Base-by-base conservation (phyloP, 2,888 invertebrate species). In the Craniophora ligustri region DNA sequence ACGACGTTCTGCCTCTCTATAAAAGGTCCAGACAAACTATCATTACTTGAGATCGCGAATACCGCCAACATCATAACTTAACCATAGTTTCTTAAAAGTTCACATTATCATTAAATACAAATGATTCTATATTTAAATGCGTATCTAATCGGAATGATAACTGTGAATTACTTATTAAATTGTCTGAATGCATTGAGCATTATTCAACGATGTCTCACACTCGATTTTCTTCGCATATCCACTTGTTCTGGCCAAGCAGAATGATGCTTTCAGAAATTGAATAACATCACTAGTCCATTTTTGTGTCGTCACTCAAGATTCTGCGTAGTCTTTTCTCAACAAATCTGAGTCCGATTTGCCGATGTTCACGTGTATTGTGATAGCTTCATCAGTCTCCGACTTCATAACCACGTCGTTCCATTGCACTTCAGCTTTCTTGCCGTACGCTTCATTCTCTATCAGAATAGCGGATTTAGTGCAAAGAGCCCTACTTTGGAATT, bases 291-390 rank as follows among this genome's bases (percentile, higher is more conserved):
- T 28, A 31, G 14, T 36, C 6, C 6, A 51, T 45, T 39, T 53
- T 14, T 23, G 36, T 54, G 55, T 49, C 47, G 38, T 51, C 34
- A 49, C 46, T 76, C 79, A 86, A 42, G 84, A 79, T 56, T 87
- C 88, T 10, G 66, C 56, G 42, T 79, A 83, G 51, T 89, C 88
- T 74, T 87, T 89, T 35, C 85, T 80, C 8, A 67, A 35, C 21
- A 74, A 46, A 30, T 86, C 86, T 1, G 76, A 56, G 19, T 89
- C 87, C 28, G 90, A 80, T 78, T 90, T 92, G 1, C 85, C 88
- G 41, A 93, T 91, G 62, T 92, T 92, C 0, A 93, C 93, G 63
- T 93, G 93, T 30, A 93, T 92, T 1, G 92, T 93, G 14, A 93
- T 91, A 7, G 93, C 88, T 78, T 93, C 93, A 54, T 93, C 92